These are phyloP conservation scores for Andrena chrysosceles DNA, from an alignment of 2,888 invertebrate genomes.

Conservation along the genomic window DNA sequence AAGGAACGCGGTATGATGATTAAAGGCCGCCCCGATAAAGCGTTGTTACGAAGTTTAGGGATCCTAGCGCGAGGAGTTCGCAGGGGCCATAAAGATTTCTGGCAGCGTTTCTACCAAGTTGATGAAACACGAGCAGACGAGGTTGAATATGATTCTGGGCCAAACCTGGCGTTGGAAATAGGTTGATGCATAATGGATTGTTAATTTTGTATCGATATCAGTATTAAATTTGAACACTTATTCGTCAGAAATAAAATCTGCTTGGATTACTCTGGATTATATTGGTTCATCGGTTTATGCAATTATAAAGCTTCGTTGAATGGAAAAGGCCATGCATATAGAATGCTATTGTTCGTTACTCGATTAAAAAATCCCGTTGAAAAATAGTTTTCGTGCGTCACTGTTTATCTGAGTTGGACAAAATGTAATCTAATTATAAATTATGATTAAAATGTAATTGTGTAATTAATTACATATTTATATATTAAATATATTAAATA, in stretches of 20 bases:
- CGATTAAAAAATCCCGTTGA: too few relatives aligned
- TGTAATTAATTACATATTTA: too few relatives aligned
- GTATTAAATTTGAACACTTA: conserved; percentile 9
- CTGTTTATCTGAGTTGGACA: too few relatives aligned
- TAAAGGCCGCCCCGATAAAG: conserved; percentile 30
- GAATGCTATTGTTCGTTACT: too few relatives aligned
- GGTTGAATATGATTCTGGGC: conserved; percentile 9
- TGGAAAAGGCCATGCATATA: too few relatives aligned
- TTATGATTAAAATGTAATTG: too few relatives aligned
- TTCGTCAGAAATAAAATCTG: neutral
- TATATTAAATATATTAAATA: too few relatives aligned
- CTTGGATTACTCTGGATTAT: too few relatives aligned
- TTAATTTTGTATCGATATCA: neutral
- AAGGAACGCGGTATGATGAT: conserved; percentile 39
- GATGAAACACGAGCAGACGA: neutral
- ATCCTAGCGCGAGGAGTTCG: conserved; percentile 1
- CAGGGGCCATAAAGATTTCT: neutral
- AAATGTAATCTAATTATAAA: too few relatives aligned
- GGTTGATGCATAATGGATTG: neutral
- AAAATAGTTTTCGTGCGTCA: too few relatives aligned
- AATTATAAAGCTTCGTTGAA: too few relatives aligned
- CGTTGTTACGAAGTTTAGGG: neutral
- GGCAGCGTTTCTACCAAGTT: conserved; percentile 8
- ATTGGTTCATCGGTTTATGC: too few relatives aligned
- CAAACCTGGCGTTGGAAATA: neutral